These are phyloP conservation scores for Pseudochirops corinnae DNA, from an alignment of 2,797 vertebrate species.

Conservation along the genomic window DNA sequence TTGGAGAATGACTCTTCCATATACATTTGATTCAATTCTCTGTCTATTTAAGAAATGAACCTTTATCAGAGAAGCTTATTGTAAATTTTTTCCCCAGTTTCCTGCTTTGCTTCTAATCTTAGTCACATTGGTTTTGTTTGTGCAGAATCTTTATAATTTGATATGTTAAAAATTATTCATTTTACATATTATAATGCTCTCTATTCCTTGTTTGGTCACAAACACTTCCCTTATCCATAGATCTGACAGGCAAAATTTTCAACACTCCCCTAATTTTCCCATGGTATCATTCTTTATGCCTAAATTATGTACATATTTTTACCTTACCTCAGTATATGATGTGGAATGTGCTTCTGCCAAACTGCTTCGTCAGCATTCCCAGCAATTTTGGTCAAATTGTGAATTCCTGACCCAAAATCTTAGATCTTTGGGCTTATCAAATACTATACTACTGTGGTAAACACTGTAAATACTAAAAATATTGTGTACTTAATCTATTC, in stretches of 20 bases:
- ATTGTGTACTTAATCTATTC: background rate
- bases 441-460: background rate
- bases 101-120: too few relatives aligned
- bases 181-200: background rate
- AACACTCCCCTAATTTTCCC: background rate
- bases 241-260: background rate
- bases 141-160: background rate
- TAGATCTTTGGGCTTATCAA: background rate
- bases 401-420: background rate
- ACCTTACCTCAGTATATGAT: background rate
- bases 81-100: too few relatives aligned
- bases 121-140: too few relatives aligned
- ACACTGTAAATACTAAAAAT: too few relatives aligned
- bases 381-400: background rate
- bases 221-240: background rate
- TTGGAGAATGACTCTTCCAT: background rate
- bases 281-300: background rate
- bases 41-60: background rate
- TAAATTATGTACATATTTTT: background rate
- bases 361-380: background rate
- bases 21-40: background rate
- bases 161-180: background rate
- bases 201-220: background rate
- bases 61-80: background rate
- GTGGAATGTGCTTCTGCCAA: background rate